A percentile compares a stretch with the other conserved stretches of the same genome.
phyloP scores from a whole-genome alignment of 1,140 invertebrate species.

The Monochamus saltuarius region DNA sequence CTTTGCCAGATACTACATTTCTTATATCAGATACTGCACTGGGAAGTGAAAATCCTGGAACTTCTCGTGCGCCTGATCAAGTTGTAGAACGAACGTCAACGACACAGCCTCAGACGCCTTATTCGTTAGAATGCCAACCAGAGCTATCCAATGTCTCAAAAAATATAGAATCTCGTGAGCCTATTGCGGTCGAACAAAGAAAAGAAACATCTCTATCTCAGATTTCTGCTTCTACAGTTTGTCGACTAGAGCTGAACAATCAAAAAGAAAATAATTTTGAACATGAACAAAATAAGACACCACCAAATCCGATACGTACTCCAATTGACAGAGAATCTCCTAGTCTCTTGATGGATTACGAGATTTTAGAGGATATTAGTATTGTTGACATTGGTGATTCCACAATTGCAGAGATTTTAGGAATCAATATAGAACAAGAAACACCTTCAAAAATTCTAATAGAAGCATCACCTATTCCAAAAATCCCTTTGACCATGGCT shows the following conservation, averaged over 20 bases:
- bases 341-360: not conserved
- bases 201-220: slow-evolving; percentile 7
- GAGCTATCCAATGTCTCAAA: not conserved
- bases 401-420: slow-evolving; percentile 4
- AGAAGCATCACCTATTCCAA: slow-evolving; percentile 7
- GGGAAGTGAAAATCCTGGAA: slow-evolving; percentile 8
- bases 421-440: not conserved
- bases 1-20: slow-evolving; percentile 12
- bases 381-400: slow-evolving; percentile 2
- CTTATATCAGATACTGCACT: slow-evolving; percentile 13
- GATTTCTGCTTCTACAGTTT: slow-evolving; percentile 7
- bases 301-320: slow-evolving; percentile 1
- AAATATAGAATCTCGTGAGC: slow-evolving; percentile 4
- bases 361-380: slow-evolving; percentile 5
- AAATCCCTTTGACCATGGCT: slow-evolving; percentile 3
- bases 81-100: slow-evolving; percentile 15
- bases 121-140: slow-evolving; percentile 14
- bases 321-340: slow-evolving; percentile 1
- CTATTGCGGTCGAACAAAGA: slow-evolving; percentile 6
- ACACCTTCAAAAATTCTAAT: not conserved
- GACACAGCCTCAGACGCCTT: slow-evolving; percentile 2
- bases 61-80: not conserved
- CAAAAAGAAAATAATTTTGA: not conserved
- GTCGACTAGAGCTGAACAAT: slow-evolving; percentile 1
- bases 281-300: not conserved